phyloP scores from a whole-genome alignment of 1,140 invertebrate genomes.

The Zophobas atratus region DNA sequence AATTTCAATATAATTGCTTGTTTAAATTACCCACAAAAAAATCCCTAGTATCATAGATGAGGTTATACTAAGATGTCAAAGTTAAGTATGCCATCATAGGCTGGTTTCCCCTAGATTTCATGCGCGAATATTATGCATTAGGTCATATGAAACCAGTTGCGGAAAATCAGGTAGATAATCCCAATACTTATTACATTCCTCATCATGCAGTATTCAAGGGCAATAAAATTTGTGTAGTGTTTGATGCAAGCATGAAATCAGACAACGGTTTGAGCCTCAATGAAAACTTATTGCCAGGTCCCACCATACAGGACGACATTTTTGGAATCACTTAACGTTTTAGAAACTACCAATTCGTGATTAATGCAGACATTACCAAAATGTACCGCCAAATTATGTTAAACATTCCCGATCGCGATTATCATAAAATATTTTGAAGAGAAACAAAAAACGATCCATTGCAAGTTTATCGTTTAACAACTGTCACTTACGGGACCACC shows the following conservation, averaged over 20 bases:
- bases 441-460: conserved; percentile 48
- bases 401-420: conserved; percentile 58
- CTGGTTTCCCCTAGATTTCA: conserved; percentile 11
- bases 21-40: too few species aligned
- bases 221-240: conserved; percentile 63
- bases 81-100: too few species aligned
- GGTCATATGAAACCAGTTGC: conserved; percentile 33
- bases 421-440: conserved; percentile 66
- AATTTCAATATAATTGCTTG: too few species aligned
- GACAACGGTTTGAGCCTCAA: conserved; percentile 57
- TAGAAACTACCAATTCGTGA: conserved; percentile 61
- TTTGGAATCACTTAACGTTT: conserved; percentile 66
- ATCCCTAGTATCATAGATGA: too few species aligned
- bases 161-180: neutral
- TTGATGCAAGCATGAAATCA: conserved; percentile 63
- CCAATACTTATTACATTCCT: conserved; percentile 64
- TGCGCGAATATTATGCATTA: conserved; percentile 43
- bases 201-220: conserved; percentile 68
- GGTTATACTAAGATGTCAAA: too few species aligned
- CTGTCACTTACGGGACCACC: too few species aligned
- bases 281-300: conserved; percentile 54
- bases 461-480: conserved; percentile 57
- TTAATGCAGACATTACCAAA: conserved; percentile 67
- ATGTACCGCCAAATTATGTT: conserved; percentile 66
- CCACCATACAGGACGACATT: conserved; percentile 56